phyloP scores from a whole-genome alignment of 2,113 vertebrate genomes.

The Rhabdomys dilectus region DNA sequence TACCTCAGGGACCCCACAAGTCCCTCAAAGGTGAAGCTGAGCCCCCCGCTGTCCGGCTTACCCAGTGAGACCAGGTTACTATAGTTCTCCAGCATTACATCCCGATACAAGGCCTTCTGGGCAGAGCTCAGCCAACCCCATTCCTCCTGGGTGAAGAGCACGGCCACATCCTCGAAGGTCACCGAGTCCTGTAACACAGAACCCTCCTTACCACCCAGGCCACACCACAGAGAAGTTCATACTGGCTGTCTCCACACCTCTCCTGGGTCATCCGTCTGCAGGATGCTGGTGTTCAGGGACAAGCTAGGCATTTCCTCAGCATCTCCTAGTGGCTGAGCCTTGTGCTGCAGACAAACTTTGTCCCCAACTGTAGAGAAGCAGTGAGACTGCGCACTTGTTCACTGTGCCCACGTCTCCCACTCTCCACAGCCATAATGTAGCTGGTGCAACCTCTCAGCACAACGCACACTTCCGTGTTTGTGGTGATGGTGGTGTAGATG shows the following conservation, averaged over 20 bases:
- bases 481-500: background rate
- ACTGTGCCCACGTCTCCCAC: background rate
- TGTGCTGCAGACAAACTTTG: background rate
- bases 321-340: background rate
- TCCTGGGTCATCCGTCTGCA: accelerated
- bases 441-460: background rate
- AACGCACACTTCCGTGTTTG: background rate
- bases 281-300: background rate
- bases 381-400: background rate
- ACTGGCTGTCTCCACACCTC: background rate
- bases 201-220: background rate
- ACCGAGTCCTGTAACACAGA: conserved; percentile 71
- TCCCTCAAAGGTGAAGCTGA: background rate
- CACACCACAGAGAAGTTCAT: background rate
- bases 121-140: conserved; percentile 66
- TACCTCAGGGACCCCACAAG: background rate
- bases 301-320: background rate
- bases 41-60: background rate
- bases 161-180: conserved; percentile 75
- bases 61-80: conserved; percentile 72
- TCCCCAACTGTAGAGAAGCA: accelerated
- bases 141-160: conserved; percentile 78
- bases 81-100: conserved; percentile 78
- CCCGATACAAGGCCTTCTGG: conserved; percentile 70
- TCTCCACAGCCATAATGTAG: background rate